Evolutionary conservation across 1,140 invertebrate genomes (phyloP).

Genomic region (Sitophilus oryzae): DNA sequence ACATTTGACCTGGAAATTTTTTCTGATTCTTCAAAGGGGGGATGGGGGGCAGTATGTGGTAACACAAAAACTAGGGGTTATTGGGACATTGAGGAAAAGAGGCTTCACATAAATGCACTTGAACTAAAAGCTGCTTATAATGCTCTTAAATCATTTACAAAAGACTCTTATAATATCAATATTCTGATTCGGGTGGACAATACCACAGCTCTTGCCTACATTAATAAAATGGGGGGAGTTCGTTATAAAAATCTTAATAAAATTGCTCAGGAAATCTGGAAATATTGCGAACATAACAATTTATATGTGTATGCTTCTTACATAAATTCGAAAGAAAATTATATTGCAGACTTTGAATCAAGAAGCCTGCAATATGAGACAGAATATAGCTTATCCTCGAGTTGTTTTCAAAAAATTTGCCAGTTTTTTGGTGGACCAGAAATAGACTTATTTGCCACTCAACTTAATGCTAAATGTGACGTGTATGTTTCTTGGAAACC

Average conservation of each 20-base stretch:
- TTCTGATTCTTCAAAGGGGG: slow-evolving; percentile 7
- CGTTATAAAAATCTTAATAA: slow-evolving; percentile 9
- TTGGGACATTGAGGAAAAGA: background rate
- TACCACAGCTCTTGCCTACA: slow-evolving; percentile 13
- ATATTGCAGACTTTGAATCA: slow-evolving; percentile 7
- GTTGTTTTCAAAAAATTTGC: slow-evolving; percentile 9
- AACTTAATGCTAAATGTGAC: background rate
- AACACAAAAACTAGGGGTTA: background rate
- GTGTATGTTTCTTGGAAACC: background rate
- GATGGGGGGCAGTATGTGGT: background rate
- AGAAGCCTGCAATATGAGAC: background rate
- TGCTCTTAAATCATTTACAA: slow-evolving; percentile 6
- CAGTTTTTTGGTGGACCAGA: slow-evolving; percentile 2
- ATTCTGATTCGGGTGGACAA: slow-evolving; percentile 13
- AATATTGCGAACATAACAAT: slow-evolving; percentile 1
- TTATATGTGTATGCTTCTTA: slow-evolving; percentile 8
- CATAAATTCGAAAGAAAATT: slow-evolving; percentile 7
- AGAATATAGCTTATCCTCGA: background rate
- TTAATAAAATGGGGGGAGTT: slow-evolving; percentile 13
- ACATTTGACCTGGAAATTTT: background rate
- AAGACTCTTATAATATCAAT: background rate
- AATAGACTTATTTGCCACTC: slow-evolving; percentile 1
- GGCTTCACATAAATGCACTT: slow-evolving; percentile 4
- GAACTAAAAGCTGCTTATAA: slow-evolving; percentile 7
- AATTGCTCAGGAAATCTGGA: slow-evolving; percentile 8